Evolutionary conservation across 2,113 vertebrate genomes (phyloP), one percentile per base, ranked within the genome.

Genomic region (Sapayoa aenigma): DNA sequence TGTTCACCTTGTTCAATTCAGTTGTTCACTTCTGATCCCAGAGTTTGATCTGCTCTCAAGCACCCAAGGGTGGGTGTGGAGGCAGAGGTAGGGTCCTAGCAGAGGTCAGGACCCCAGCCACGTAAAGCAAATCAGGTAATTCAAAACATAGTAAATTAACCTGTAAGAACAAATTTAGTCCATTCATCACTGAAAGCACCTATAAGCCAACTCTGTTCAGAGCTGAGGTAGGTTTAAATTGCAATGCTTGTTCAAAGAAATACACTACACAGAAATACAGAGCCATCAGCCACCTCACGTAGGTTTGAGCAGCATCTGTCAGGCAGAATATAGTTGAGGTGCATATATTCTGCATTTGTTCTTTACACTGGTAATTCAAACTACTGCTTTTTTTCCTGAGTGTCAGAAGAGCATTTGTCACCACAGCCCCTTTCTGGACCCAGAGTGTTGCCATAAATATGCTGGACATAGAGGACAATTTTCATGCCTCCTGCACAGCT

Each of bases 401-500:
- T 47, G 50, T 59, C 42, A 77, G 55, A 80, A 81, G 4, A 77
- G 19, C 35, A 22, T 80, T 80, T 95, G 65, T 76, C 82, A 86
- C 37, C 28, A 31, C 53, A 58, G 79, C 30, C 72, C 50, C 49
- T 67, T 94, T 47, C 67, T n/a, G 85, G 46, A 75, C 78, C 78
- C 71, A n/a, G 33, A 59, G 67, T 20, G 41, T 90, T 93, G 63
- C 73, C 68, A 47, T 84, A 89, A 96, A 85, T 53, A 85, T 12
- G n/a, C 42, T 90, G 83, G 59, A 62, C 24, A 35, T 9, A 53
- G 37, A 90, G 42, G 74, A 82, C 1, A 9, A 76, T 90, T 93
- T 91, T 85, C 75, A 79, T 90, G 90, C 78, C 63, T 91, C 49
- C 62, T 60, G 92, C 67, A 39, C 65, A 75, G 92, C 87, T 96